Base-by-base conservation (phyloP, 2,888 invertebrate species). In the Calliphora vomitoria region DNA sequence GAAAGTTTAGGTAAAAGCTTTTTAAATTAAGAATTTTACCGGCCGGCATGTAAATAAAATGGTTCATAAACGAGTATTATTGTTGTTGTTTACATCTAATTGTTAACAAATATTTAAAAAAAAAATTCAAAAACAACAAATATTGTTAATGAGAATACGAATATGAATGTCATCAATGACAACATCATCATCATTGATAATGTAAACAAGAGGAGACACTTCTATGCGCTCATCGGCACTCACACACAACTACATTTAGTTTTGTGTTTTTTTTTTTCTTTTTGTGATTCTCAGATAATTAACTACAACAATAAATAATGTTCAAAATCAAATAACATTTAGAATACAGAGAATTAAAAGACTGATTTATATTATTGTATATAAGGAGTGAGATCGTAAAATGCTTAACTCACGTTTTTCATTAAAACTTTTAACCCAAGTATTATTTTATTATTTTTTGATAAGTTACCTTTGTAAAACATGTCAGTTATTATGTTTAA, bases 111-210 rank as follows among this genome's bases (percentile, higher is more conserved):
- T 31, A 4, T 44, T 68, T 13, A 2, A 20, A 38, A 18, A 50
- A 50, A 31, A 8, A 44, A 69, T 47, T 50, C 35, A 58, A 41
- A 18, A 38, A 58, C 4, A 66, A 58, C n/a, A 55, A 11, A 3
- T 41, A 58, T 4, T 47, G 47, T 47, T 13, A 31, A 25, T 8
- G 8, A 74, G 0, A 58, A 10, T 15, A 20, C 31, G 25, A 41
- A 50, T 74, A 44, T 74, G 35, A 53, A 11, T 72, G 53, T 44
- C 53, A 72, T 53, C 64, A 53, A 71, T 53, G 71, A 53, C 72
- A 81, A 72, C 53, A 62, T 18, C 53, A 25, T 80, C 71, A 60
- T 62, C 20, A 62, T 58, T 35, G 50, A 38, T 35, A 31, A 31
- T 10, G 35, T 66, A 82, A 74, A 66, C 11, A 66, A 74, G 31